These are phyloP conservation scores for Patagioenas fasciata DNA, from an alignment of 2,113 vertebrate species.

Conservation along the genomic window DNA sequence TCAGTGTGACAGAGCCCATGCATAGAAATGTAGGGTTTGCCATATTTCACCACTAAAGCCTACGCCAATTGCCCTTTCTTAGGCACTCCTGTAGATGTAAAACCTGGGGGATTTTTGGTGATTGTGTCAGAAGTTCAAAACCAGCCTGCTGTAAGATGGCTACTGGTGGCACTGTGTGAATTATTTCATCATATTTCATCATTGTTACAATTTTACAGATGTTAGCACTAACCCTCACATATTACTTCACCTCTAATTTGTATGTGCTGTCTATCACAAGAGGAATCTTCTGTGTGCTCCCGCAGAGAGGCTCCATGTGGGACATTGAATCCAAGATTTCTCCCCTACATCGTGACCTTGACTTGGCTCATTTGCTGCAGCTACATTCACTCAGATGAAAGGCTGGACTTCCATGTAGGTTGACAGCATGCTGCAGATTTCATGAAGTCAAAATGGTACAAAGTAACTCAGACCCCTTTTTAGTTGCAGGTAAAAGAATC, in stretches of 20 bases:
- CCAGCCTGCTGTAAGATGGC: not conserved
- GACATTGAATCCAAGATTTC: not conserved
- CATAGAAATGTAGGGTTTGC: not conserved
- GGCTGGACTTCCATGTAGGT: not conserved
- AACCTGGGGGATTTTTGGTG: not conserved
- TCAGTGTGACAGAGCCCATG: not conserved
- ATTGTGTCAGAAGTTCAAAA: not conserved
- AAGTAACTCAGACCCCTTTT: slow-evolving; percentile 18
- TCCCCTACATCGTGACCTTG: not conserved
- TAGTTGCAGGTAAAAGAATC: slow-evolving; percentile 22
- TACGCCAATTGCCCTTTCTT: not conserved
- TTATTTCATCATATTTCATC: not conserved
- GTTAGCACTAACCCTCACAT: not conserved
- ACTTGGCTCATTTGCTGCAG: not conserved
- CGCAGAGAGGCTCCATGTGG: not conserved
- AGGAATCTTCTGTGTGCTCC: not conserved
- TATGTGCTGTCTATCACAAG: not conserved
- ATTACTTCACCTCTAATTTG: not conserved
- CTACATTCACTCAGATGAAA: not conserved
- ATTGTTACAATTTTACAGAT: not conserved
- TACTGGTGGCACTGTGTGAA: not conserved
- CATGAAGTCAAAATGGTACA: not conserved
- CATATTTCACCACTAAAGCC: not conserved
- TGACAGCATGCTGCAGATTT: not conserved
- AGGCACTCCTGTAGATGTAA: not conserved